phyloP scores from a whole-genome alignment of 2,113 vertebrate species.

The Eptesicus fuscus region DNA sequence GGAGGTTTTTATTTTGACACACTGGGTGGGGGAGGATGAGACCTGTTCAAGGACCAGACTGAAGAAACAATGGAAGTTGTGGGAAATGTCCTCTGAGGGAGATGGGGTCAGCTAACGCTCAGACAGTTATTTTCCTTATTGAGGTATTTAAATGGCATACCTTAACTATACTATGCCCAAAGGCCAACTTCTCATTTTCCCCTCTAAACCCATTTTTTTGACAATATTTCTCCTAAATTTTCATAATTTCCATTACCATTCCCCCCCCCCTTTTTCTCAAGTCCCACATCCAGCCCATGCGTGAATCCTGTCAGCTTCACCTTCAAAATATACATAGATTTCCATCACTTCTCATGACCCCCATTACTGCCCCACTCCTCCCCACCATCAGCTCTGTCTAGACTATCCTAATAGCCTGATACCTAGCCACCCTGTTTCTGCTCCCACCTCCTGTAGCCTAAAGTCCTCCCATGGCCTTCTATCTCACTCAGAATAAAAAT shows the following conservation, averaged over 20 bases:
- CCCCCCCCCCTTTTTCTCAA: background rate
- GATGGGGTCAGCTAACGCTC: background rate
- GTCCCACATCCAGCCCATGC: background rate
- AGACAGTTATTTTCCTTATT: background rate
- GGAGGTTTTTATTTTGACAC: slow-evolving; percentile 4
- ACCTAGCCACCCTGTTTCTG: background rate
- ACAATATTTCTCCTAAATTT: background rate
- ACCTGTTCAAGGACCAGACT: background rate
- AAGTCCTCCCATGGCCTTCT: background rate
- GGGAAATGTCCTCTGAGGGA: background rate
- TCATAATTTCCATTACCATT: background rate
- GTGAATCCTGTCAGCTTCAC: background rate
- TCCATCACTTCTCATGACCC: background rate
- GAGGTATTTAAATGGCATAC: background rate
- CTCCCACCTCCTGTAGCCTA: background rate
- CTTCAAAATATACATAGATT: background rate
- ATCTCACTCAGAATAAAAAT: background rate
- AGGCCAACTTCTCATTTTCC: background rate
- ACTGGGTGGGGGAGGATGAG: background rate
- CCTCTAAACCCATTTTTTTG: background rate
- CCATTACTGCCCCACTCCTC: fast-evolving
- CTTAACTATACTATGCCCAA: background rate
- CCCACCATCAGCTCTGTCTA: too few species aligned
- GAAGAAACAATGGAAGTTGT: background rate
- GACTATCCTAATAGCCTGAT: background rate